phyloP scores from a whole-genome alignment of 2,113 vertebrate species.

The Crypturellus undulatus region DNA sequence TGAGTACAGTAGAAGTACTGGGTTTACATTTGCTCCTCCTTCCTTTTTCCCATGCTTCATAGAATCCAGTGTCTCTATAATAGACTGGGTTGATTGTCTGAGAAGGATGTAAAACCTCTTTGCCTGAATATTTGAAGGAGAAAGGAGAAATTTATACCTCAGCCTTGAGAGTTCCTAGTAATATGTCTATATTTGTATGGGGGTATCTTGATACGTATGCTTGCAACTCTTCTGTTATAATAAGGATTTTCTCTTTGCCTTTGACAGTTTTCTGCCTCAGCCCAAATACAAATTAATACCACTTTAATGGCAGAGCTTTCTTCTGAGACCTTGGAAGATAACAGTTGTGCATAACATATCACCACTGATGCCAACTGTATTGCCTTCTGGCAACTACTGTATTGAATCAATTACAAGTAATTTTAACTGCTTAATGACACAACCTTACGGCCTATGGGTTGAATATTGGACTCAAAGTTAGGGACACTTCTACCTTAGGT shows the following conservation, averaged over 20 bases:
- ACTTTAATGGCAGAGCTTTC: neutral
- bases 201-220: neutral
- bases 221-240: neutral
- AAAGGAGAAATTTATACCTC: neutral
- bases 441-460: neutral
- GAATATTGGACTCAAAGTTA: neutral
- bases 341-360: neutral
- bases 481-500: neutral
- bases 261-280: neutral
- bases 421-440: slow-evolving; percentile 22
- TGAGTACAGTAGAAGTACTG: neutral
- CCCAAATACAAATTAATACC: neutral
- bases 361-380: neutral
- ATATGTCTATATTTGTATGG: neutral
- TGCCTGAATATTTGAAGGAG: neutral
- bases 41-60: neutral
- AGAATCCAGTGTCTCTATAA: neutral
- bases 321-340: neutral
- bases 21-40: neutral
- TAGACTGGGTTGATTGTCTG: neutral
- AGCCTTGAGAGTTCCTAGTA: neutral
- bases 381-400: neutral
- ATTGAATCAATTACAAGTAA: neutral
- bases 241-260: neutral
- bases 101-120: neutral